phyloP scores from a whole-genome alignment of 2,888 invertebrate species.

The Leptogaster cylindrica region DNA sequence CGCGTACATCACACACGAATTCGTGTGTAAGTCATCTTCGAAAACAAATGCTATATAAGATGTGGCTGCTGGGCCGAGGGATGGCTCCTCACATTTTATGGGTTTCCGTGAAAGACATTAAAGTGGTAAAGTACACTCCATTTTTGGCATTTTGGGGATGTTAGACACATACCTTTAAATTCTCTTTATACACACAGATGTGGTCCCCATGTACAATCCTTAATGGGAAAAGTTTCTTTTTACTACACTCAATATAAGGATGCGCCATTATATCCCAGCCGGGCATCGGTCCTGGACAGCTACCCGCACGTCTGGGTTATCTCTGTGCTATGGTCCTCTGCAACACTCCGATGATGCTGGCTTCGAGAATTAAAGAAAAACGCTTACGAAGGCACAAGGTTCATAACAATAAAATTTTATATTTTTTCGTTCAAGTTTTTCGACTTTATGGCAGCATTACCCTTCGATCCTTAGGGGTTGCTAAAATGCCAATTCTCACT shows the following conservation, averaged over 20 bases:
- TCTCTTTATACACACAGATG: background rate
- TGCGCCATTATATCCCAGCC: conserved; percentile 29
- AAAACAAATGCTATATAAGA: no score
- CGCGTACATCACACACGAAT: no score
- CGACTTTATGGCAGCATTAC: conserved; percentile 20
- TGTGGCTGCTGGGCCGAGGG: conserved; percentile 7
- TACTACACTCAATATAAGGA: conserved; percentile 31
- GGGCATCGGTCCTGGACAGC: conserved; percentile 9
- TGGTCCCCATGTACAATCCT: background rate
- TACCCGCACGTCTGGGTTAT: conserved; percentile 5
- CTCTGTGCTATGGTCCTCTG: conserved; percentile 4
- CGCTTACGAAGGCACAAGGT: conserved; percentile 35
- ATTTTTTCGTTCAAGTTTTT: conserved; percentile 33
- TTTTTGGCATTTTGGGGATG: conserved; percentile 10
- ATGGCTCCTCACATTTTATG: conserved; percentile 35
- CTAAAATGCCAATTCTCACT: no score
- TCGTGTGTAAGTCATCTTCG: no score
- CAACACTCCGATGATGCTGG: background rate
- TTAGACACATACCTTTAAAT: background rate
- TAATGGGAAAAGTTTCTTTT: conserved; percentile 25
- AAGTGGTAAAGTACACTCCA: conserved; percentile 30
- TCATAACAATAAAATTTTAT: conserved; percentile 40
- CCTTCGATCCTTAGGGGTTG: no score
- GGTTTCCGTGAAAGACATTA: conserved; percentile 28
- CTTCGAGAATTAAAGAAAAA: conserved; percentile 17